Evolutionary conservation across 2,888 invertebrate species (phyloP).

Genomic region (Epistrophe eligans): DNA sequence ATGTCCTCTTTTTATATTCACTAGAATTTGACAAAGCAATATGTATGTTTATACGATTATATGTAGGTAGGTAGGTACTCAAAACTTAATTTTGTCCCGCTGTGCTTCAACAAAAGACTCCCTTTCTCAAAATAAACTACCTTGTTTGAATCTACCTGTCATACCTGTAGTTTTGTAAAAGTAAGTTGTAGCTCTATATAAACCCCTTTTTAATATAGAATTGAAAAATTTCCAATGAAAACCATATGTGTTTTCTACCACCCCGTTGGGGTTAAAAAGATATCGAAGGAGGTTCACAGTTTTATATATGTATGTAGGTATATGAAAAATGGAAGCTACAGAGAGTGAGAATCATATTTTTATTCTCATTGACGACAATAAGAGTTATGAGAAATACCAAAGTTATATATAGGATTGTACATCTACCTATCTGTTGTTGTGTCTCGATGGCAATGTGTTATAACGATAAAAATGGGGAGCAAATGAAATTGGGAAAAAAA

Average conservation of each 20-base stretch:
- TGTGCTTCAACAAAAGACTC: constrained; percentile 24
- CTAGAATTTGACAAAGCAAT: constrained; percentile 8
- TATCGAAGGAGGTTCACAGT: not conserved
- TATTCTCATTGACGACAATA: constrained; percentile 47
- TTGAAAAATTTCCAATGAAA: constrained; percentile 34
- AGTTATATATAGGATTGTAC: constrained; percentile 11
- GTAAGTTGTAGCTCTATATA: not conserved
- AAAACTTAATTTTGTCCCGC: constrained; percentile 15
- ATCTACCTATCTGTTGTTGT: constrained; percentile 58
- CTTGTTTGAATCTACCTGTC: constrained; percentile 11
- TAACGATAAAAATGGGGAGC: constrained; percentile 58
- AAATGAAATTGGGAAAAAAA: constrained; percentile 52
- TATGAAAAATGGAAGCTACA: constrained; percentile 14
- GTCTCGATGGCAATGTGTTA: constrained; percentile 64
- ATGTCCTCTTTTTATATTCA: not conserved
- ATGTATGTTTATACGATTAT: not conserved
- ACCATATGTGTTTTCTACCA: constrained; percentile 13
- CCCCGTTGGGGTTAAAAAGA: not conserved
- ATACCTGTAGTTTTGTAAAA: constrained; percentile 7
- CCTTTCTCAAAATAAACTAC: constrained; percentile 27
- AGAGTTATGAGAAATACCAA: constrained; percentile 62
- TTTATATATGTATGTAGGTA: not conserved
- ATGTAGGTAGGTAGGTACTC: not conserved
- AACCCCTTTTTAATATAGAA: constrained; percentile 7
- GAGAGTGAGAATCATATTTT: constrained; percentile 51